phyloP scores from a whole-genome alignment of 2,113 vertebrate species.

The Phalacrocorax brasilianus region DNA sequence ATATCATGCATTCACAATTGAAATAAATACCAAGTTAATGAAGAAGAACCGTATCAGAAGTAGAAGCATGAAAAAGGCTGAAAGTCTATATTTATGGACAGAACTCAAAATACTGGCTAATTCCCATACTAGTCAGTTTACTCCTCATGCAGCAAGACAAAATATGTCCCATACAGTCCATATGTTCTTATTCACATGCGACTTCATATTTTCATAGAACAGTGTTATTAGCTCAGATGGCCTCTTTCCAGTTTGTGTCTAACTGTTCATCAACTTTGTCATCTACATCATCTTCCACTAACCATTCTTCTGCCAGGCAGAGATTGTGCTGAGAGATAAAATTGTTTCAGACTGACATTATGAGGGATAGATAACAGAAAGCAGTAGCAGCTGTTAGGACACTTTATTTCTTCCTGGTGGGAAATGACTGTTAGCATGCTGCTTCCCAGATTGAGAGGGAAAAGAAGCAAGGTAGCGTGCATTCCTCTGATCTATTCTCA shows the following conservation, averaged over 20 bases:
- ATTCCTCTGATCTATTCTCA: background rate
- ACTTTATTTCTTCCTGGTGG: conserved; percentile 43
- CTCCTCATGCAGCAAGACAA: background rate
- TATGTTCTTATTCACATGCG: background rate
- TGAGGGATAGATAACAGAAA: conserved; percentile 20
- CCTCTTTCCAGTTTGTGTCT: background rate
- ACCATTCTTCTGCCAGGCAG: conserved; percentile 27
- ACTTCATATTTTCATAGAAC: background rate
- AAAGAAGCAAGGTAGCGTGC: background rate
- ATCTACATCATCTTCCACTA: conserved; percentile 39
- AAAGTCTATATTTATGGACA: background rate
- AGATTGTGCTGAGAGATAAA: conserved; percentile 49
- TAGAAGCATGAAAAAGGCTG: background rate
- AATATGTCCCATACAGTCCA: background rate
- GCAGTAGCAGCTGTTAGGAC: background rate
- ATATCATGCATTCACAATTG: background rate
- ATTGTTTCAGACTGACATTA: conserved; percentile 18
- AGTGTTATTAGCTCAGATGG: background rate
- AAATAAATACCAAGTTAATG: background rate
- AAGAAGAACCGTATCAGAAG: background rate
- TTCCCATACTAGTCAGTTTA: background rate
- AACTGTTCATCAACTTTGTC: conserved; percentile 26
- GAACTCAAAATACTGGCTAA: background rate
- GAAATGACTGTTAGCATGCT: conserved; percentile 18
- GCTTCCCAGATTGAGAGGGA: conserved; percentile 26